A percentile compares a stretch with the other conserved stretches of the same genome.
Evolutionary conservation across 2,797 vertebrate species (phyloP).

Genomic region (Lates japonicus): DNA sequence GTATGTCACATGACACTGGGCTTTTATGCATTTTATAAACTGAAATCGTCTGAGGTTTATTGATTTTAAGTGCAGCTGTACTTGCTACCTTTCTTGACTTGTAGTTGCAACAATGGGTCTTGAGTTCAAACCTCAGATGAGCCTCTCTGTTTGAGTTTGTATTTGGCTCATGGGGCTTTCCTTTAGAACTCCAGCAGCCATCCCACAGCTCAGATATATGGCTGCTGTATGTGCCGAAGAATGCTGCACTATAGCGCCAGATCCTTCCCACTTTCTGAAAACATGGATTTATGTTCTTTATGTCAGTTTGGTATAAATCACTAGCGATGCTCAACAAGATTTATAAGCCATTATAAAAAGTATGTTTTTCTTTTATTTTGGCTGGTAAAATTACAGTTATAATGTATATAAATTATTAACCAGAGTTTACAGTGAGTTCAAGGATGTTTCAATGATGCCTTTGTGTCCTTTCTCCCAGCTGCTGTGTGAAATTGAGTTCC

Average conservation of each 20-base stretch:
- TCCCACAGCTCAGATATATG: background rate
- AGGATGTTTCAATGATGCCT: background rate
- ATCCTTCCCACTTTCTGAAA: background rate
- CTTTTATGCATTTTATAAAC: constrained; percentile 42
- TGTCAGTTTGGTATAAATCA: background rate
- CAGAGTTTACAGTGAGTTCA: no score
- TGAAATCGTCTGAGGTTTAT: constrained; percentile 29
- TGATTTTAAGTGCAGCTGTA: constrained; percentile 36
- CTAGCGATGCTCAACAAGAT: background rate
- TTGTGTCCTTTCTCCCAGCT: no score
- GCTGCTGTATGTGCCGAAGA: background rate
- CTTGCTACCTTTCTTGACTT: no score
- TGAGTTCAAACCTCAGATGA: background rate
- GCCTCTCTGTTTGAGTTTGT: background rate
- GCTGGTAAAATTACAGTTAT: background rate
- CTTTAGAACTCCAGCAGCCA: background rate
- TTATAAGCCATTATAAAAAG: background rate
- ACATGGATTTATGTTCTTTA: background rate
- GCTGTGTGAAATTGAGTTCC: no score
- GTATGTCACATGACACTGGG: constrained; percentile 19
- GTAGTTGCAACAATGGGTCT: background rate
- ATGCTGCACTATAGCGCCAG: background rate
- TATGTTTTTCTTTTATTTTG: background rate
- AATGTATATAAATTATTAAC: background rate
- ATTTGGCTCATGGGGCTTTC: background rate